Base-by-base conservation (phyloP, 2,888 invertebrate genomes). In the Morpho helenor region DNA sequence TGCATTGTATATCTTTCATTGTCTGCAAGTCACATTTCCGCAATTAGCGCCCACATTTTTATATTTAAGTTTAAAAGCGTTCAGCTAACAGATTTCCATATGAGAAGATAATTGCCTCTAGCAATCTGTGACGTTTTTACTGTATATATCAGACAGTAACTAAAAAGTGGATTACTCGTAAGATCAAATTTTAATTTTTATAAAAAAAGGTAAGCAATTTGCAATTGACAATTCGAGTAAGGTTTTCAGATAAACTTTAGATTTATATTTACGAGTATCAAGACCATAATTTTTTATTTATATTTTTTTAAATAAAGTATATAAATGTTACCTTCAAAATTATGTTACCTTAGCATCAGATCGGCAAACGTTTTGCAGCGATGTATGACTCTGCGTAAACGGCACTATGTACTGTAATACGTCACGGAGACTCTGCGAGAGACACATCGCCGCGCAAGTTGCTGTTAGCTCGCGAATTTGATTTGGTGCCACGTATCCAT, bases 371-470 rank as follows among this genome's bases (percentile, higher is more conserved):
- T 84, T 84, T 10, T 69, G 70, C 4, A 56, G 52, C 4, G 53
- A 55, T 31, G 55, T 57, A 44, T 60, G 56, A 45, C 60, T 67
- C 56, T 88, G 87, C 0, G 89, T 87, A 7, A 87, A 72, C 0
- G 88, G 88, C 9, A 86, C 85, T 1, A 87, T 76, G 63, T 85
- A 84, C 44, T 89, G 84, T 55, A 90, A 65, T 0, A 88, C 85
- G 52, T 89, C 88, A 5, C 84, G 80, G 2, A 90, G 71, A 56
- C 81, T 87, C 2, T 80, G 77, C 0, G 87, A 80, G 49, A 94
- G 94, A 73, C 97, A 97, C 64, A 98, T 90, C 0, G 98, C 96
- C 48, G 97, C 96, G 63, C 97, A 91, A 3, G 97, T 95, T 0
- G 98, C 95, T 0, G 83, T 82, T 56, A 90, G 62, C 58, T 87